A percentile compares a stretch with the other conserved stretches of the same genome.
phyloP scores from a whole-genome alignment of 2,113 vertebrate species.

The Himantopus leucocephalus region DNA sequence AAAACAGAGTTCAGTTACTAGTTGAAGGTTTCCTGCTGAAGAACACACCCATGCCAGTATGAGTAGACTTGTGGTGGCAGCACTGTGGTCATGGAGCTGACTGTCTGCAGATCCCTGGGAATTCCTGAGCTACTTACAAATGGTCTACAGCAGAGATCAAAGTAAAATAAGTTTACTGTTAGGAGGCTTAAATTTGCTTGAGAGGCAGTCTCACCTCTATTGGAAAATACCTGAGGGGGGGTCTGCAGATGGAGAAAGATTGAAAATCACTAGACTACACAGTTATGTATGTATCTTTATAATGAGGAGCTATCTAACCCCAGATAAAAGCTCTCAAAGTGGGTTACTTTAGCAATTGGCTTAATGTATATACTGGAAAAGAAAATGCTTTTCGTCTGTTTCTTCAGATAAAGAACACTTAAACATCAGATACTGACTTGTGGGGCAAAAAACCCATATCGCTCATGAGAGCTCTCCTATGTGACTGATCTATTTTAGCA shows the following conservation, averaged over 20 bases:
- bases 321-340: background rate
- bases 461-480: background rate
- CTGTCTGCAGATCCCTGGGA: background rate
- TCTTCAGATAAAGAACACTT: background rate
- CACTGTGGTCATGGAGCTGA: background rate
- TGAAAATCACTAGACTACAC: background rate
- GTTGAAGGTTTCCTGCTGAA: background rate
- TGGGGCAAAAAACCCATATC: background rate
- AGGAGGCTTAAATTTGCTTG: background rate
- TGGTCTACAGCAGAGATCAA: background rate
- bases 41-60: rapidly evolving
- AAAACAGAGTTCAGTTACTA: background rate
- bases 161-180: background rate
- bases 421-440: background rate
- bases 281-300: background rate
- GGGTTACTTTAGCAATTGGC: background rate
- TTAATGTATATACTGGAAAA: background rate
- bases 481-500: background rate
- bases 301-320: background rate
- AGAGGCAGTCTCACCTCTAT: background rate
- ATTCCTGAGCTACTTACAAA: background rate
- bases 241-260: background rate
- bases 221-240: background rate
- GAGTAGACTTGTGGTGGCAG: background rate
- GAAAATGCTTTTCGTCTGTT: background rate